phyloP scores from a whole-genome alignment of 1,140 invertebrate species.

The Mylabris phalerata region DNA sequence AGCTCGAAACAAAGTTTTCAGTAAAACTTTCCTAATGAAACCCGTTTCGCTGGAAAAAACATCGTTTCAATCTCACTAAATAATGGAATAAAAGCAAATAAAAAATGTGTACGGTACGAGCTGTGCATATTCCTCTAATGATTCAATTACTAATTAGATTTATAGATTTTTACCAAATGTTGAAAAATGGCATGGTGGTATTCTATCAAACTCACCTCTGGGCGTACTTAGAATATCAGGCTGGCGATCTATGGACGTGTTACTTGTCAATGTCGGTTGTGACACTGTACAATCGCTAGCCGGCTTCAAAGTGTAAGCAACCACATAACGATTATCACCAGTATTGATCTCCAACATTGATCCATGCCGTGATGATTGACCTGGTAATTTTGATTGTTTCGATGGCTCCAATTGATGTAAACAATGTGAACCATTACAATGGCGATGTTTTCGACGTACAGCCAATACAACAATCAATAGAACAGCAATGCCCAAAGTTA shows the following conservation, averaged over 20 bases:
- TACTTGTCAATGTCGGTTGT: slow-evolving; percentile 12
- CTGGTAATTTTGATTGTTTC: slow-evolving; percentile 33
- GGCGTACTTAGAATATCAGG: slow-evolving; percentile 43
- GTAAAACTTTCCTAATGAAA: slow-evolving; percentile 21
- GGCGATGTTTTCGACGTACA: slow-evolving; percentile 42
- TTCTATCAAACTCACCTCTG: slow-evolving; percentile 34
- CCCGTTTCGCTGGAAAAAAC: slow-evolving; percentile 22
- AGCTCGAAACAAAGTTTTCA: slow-evolving; percentile 13
- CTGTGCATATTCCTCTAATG: not conserved
- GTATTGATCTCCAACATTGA: slow-evolving; percentile 53
- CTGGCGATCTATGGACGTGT: slow-evolving; percentile 32
- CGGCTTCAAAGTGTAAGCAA: slow-evolving; percentile 52
- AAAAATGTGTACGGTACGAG: not conserved
- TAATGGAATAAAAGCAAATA: not conserved
- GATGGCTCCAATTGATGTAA: slow-evolving; percentile 35
- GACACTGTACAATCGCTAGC: slow-evolving; percentile 31
- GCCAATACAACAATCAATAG: slow-evolving; percentile 55
- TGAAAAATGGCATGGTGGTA: slow-evolving; percentile 13
- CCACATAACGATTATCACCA: slow-evolving; percentile 52
- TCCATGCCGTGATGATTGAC: slow-evolving; percentile 31
- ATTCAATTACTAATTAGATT: not conserved
- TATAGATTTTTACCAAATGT: slow-evolving; percentile 25
- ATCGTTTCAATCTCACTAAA: slow-evolving; percentile 1
- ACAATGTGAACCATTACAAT: slow-evolving; percentile 35
- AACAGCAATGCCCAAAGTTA: slow-evolving; percentile 55